These are phyloP conservation scores for Podotricha telesiphe DNA, from an alignment of 2,888 invertebrate genomes.

Conservation along the genomic window DNA sequence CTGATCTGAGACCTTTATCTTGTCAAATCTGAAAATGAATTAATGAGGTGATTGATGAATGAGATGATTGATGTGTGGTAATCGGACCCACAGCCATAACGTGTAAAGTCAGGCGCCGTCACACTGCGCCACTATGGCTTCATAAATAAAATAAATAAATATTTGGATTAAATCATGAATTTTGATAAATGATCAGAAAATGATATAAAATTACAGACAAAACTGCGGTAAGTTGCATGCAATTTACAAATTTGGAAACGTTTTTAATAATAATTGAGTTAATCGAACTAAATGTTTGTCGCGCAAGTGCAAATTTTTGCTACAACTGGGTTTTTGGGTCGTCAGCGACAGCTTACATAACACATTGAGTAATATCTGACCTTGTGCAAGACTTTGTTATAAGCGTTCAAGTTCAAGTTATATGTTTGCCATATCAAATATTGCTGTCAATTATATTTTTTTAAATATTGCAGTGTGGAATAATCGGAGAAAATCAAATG, in stretches of 20 bases:
- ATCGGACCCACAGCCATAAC: no score
- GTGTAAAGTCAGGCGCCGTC: no score
- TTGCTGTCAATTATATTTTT: not conserved
- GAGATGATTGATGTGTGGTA: no score
- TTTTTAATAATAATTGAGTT: conserved; percentile 6
- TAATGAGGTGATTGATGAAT: no score
- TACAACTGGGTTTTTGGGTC: conserved; percentile 55
- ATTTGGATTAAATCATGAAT: no score
- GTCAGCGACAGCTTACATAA: conserved; percentile 53
- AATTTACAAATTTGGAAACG: conserved; percentile 3
- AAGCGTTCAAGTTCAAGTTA: conserved; percentile 62
- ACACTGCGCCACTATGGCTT: no score
- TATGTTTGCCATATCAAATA: conserved; percentile 32
- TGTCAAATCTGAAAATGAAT: no score
- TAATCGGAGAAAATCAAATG: no score
- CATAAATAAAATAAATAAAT: no score
- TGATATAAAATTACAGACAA: not conserved
- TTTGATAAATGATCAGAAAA: no score
- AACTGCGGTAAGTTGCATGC: not conserved
- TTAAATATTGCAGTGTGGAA: no score
- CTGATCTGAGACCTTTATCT: no score
- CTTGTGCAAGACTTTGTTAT: conserved; percentile 60
- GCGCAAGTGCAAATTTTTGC: conserved; percentile 30
- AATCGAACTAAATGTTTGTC: conserved; percentile 1
- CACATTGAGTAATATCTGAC: conserved; percentile 58